phyloP scores from a whole-genome alignment of 2,797 vertebrate species.

The Anguilla marmorata region DNA sequence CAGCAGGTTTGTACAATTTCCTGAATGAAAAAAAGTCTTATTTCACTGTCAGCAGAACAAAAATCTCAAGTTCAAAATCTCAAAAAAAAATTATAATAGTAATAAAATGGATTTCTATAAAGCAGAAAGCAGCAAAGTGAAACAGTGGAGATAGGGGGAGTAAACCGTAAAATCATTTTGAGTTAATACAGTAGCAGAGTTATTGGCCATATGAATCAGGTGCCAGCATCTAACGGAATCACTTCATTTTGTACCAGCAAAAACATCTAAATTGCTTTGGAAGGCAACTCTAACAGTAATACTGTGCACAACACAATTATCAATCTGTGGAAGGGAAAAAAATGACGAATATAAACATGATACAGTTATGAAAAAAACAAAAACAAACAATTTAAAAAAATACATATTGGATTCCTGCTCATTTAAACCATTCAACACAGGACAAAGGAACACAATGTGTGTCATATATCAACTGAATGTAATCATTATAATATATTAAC shows the following conservation, averaged over 20 bases:
- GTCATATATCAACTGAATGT: not conserved
- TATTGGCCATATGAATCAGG: slow-evolving; percentile 26
- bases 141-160: not conserved
- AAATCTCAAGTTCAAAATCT: slow-evolving; percentile 54
- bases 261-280: slow-evolving; percentile 43
- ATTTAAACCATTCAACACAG: not conserved
- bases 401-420: not conserved
- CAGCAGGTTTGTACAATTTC: not conserved
- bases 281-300: slow-evolving; percentile 28
- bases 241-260: slow-evolving; percentile 27
- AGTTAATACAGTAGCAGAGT: slow-evolving; percentile 21
- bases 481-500: not conserved
- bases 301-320: slow-evolving; percentile 35
- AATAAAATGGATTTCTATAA: not conserved
- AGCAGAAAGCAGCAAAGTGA: slow-evolving; percentile 53
- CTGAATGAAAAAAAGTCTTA: not conserved
- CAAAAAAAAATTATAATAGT: slow-evolving; percentile 41
- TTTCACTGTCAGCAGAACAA: not conserved
- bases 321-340: slow-evolving; percentile 40
- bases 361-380: slow-evolving; percentile 33
- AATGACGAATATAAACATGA: slow-evolving; percentile 42
- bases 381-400: not conserved
- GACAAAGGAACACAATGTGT: not conserved
- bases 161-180: slow-evolving; percentile 48
- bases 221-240: slow-evolving; percentile 36